Evolutionary conservation across 2,888 invertebrate species (phyloP), one percentile per base, ranked within the genome.

Genomic region (Oscheius myriophilus): DNA sequence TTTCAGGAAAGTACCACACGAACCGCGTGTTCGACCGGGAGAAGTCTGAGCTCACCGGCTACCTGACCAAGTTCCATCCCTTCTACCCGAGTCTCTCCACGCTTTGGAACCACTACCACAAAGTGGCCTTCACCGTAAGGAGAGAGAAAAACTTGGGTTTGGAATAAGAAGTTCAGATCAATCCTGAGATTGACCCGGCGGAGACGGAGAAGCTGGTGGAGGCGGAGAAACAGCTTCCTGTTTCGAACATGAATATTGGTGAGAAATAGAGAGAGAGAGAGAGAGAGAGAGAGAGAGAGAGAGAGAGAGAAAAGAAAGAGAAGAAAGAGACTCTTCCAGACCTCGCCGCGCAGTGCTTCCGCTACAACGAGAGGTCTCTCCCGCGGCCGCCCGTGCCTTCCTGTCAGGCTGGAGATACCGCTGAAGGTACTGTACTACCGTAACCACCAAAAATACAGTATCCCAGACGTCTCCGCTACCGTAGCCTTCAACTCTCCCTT

Each of bases 51-150:
- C 54, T 67, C 16, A 26, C 61, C 14, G 67, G 67, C 21, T 61
- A 45, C 61, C 51, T 67, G 18, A 51, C 26, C 16, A 52, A 61
- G 18, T 61, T 51, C 45, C 59, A 61, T 26, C 25, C 49, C 33
- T 61, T 45, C 26, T 43, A 16, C 14, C 53, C 63, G 33, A 68
- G 33, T 7, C 16, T 67, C 23, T 39, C 42, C 16, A 54, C 55
- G 11, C 68, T 68, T 14, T 68, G 68, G 68, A 55, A 68, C 45
- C 63, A 63, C 25, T 68, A 68, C 45, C 68, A 68, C 55, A 68
- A 68, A 39, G 62, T 33, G 41, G 25, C 53, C 16, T 63, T 68
- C 18, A 21, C 33, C 33, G 33, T 33, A 33, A 33, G 33, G 9
- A 6, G 9, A 33, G 33, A 39, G 64, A 54, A 55, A 21, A 11